phyloP scores from a whole-genome alignment of 2,888 invertebrate species.

The Meganola albula region DNA sequence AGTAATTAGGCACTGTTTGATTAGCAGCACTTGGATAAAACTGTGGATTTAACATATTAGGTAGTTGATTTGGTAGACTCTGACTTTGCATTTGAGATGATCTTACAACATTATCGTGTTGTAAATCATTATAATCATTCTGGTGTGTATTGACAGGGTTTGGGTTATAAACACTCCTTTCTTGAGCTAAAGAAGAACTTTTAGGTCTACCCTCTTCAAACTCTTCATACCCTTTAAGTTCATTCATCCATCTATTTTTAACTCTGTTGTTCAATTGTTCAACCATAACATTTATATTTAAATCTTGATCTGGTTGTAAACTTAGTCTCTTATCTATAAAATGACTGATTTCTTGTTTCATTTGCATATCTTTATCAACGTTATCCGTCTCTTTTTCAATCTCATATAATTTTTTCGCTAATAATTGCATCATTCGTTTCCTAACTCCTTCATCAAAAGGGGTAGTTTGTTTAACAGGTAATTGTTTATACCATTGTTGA shows the following conservation, averaged over 20 bases:
- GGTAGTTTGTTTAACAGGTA: conserved; percentile 30
- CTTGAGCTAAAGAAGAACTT: conserved; percentile 25
- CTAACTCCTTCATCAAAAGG: conserved; percentile 28
- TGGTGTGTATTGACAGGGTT: no score
- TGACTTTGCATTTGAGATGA: no score
- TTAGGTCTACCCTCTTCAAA: conserved; percentile 29
- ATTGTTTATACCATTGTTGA: conserved; percentile 42
- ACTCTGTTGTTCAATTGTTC: conserved; percentile 36
- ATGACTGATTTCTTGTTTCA: conserved; percentile 34
- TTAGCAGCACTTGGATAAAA: no score
- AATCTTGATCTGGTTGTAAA: conserved; percentile 26
- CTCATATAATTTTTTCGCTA: conserved; percentile 37
- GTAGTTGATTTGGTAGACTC: no score
- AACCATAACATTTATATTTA: conserved; percentile 37
- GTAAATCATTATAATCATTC: no score
- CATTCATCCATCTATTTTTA: conserved; percentile 22
- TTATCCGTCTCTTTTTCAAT: conserved; percentile 27
- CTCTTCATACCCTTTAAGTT: conserved; percentile 18
- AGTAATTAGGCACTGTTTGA: no score
- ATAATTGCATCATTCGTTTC: conserved; percentile 30
- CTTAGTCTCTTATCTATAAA: conserved; percentile 33
- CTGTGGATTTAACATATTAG: no score
- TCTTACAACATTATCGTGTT: no score
- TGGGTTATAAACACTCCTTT: no score
- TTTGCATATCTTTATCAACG: conserved; percentile 25